These are phyloP conservation scores for Latrodectus geometricus DNA, from an alignment of 1,140 invertebrate genomes.

Conservation along the genomic window DNA sequence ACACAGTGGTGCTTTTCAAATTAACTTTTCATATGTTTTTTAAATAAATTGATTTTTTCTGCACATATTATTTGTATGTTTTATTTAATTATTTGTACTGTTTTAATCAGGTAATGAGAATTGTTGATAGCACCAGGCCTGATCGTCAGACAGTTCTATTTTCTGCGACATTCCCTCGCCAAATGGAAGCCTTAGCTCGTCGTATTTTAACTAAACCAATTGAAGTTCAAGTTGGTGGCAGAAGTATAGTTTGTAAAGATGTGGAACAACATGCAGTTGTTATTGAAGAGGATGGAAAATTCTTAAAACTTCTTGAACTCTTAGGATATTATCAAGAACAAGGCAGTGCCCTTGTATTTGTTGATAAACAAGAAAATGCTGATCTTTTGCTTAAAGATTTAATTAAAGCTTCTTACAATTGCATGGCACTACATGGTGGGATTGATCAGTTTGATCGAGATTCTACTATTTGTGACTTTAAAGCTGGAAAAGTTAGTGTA, in stretches of 20 bases:
- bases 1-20: too few relatives aligned
- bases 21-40: too few relatives aligned
- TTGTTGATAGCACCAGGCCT: conserved; percentile 96
- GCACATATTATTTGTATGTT: too few relatives aligned
- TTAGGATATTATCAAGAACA: conserved; percentile 93
- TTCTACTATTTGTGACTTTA: conserved; percentile 98
- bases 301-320: conserved; percentile 96
- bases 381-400: conserved; percentile 95
- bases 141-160: conserved; percentile 99
- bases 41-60: too few relatives aligned
- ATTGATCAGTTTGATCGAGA: conserved; percentile 99
- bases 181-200: conserved; percentile 98
- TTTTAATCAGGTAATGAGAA: conserved; percentile 84
- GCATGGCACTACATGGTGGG: conserved; percentile 97
- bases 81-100: not conserved
- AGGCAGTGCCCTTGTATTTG: conserved; percentile 96
- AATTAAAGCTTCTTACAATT: conserved; percentile 95
- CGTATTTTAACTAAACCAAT: conserved; percentile 94
- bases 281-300: conserved; percentile 96
- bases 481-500: conserved; percentile 84
- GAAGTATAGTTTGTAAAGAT: conserved; percentile 98
- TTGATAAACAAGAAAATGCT: conserved; percentile 98
- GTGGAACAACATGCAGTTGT: conserved; percentile 94
- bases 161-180: conserved; percentile 97
- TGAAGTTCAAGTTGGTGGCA: conserved; percentile 97